A percentile compares a stretch with the other conserved stretches of the same genome.
phyloP scores from a whole-genome alignment of 2,797 vertebrate species.

The Neopelma chrysocephalum region DNA sequence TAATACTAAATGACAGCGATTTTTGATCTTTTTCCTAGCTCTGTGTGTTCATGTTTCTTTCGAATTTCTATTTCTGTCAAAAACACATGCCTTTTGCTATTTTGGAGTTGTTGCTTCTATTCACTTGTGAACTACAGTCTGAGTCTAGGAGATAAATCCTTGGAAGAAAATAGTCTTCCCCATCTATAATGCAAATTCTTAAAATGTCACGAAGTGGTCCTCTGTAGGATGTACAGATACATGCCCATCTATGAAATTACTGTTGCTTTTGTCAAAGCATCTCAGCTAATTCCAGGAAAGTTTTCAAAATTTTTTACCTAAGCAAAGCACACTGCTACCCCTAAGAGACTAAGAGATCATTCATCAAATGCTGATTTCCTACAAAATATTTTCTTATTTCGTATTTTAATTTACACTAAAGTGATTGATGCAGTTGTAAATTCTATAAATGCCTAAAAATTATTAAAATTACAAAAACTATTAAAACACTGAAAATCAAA shows the following conservation, averaged over 20 bases:
- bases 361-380: neutral
- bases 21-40: neutral
- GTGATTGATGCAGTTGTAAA: neutral
- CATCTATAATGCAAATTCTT: neutral
- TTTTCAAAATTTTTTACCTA: neutral
- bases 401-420: neutral
- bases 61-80: neutral
- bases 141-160: neutral
- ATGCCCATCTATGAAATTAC: neutral
- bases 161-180: neutral
- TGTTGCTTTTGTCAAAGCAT: neutral
- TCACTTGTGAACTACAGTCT: neutral
- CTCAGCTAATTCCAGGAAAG: neutral
- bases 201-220: neutral
- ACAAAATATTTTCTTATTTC: neutral
- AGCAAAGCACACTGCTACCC: neutral
- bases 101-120: neutral
- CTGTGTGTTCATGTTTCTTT: neutral
- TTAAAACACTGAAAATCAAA: neutral
- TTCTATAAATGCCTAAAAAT: neutral
- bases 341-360: fast-evolving
- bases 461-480: neutral
- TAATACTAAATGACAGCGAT: neutral
- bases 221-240: neutral
- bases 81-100: neutral